Conservation (phyloP, 1,140 invertebrate species). For the Pachypeltis micranthus region DNA sequence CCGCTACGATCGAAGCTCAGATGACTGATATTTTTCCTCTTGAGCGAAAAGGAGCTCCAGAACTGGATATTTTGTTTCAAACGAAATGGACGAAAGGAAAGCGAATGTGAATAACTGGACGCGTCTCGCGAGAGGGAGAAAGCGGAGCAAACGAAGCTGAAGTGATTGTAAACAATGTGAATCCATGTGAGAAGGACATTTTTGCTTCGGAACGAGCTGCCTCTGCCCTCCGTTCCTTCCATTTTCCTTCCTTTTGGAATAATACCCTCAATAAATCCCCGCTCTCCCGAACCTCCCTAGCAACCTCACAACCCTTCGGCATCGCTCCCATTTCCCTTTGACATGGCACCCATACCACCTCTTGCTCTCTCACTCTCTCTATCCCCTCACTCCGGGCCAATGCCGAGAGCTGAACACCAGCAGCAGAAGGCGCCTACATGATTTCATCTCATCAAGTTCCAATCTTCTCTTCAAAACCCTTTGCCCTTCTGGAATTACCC, state of each 20-base stretch:
- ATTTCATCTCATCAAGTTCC: constrained; percentile 2
- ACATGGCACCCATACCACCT: neutral
- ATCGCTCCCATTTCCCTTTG: constrained; percentile 1
- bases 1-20: too few species aligned
- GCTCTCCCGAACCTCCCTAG: neutral
- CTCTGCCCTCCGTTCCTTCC: neutral
- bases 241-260: neutral
- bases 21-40: too few species aligned
- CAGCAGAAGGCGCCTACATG: neutral
- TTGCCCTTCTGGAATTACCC: too few species aligned
- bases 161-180: constrained; percentile 4
- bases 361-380: too few species aligned
- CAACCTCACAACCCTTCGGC: too few species aligned
- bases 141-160: neutral
- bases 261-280: constrained; percentile 3
- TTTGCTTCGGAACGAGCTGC: neutral
- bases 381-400: too few species aligned
- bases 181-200: constrained; percentile 1
- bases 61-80: too few species aligned
- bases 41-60: too few species aligned
- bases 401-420: too few species aligned
- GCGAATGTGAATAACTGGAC: neutral
- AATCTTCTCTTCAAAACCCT: neutral
- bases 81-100: too few species aligned
- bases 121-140: neutral